Evolutionary conservation across 1,140 invertebrate genomes (phyloP).

Genomic region (Drosophila funebris): DNA sequence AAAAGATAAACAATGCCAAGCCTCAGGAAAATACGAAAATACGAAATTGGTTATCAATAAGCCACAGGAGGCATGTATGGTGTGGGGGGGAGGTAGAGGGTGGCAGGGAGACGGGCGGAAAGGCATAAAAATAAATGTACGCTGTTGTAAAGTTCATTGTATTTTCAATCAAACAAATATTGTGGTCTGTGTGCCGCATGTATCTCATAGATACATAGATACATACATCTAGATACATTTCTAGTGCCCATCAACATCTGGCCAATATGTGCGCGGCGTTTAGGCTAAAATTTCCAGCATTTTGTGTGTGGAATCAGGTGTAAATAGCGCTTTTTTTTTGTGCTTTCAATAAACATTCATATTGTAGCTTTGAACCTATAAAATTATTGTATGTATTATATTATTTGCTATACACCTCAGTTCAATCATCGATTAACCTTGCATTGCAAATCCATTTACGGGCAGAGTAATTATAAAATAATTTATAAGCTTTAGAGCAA

Average conservation of each 20-base stretch:
- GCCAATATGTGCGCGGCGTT: constrained; percentile 4
- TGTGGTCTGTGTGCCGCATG: not conserved
- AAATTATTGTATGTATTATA: not conserved
- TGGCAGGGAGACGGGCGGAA: not conserved
- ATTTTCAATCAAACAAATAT: constrained; percentile 34
- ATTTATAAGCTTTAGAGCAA: constrained; percentile 19
- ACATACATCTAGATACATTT: constrained; percentile 4
- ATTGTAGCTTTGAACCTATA: not conserved
- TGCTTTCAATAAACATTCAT: not conserved
- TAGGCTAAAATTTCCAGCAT: not conserved
- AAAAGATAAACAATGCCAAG: constrained; percentile 33
- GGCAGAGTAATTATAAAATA: constrained; percentile 50
- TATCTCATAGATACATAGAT: constrained; percentile 3
- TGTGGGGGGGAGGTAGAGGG: not conserved
- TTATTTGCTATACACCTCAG: constrained; percentile 21
- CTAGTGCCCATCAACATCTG: constrained; percentile 14
- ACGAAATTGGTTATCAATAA: constrained; percentile 26
- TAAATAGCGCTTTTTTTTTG: not conserved
- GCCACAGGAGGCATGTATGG: not conserved
- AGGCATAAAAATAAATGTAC: constrained; percentile 42
- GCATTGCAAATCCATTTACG: constrained; percentile 61
- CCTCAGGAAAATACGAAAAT: constrained; percentile 17
- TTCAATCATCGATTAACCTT: constrained; percentile 47
- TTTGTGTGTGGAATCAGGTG: constrained; percentile 6
- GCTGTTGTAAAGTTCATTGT: constrained; percentile 44